These are phyloP conservation scores for Serrognathus titanus DNA, from an alignment of 2,888 invertebrate species.

Conservation along the genomic window DNA sequence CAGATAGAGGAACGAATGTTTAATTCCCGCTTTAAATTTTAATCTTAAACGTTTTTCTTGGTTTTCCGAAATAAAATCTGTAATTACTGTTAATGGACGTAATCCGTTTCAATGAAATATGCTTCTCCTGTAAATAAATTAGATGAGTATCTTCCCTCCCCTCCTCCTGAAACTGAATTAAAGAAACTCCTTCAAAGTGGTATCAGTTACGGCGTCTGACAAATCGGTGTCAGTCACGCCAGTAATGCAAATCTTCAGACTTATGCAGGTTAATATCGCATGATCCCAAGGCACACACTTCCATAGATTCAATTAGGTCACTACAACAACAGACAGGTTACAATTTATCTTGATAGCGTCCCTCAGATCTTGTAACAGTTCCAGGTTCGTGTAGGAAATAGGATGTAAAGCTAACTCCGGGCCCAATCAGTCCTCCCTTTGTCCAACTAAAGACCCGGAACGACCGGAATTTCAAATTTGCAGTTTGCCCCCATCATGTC, in stretches of 20 bases:
- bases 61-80: too few relatives aligned
- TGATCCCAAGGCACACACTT: slow-evolving; percentile 21
- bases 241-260: not conserved
- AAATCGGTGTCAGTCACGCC: not conserved
- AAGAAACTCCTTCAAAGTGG: not conserved
- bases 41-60: too few relatives aligned
- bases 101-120: too few relatives aligned
- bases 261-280: not conserved
- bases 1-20: too few relatives aligned
- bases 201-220: not conserved
- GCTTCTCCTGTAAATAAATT: too few relatives aligned
- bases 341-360: slow-evolving; percentile 17
- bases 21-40: too few relatives aligned
- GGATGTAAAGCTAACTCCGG: slow-evolving; percentile 23
- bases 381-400: slow-evolving; percentile 13
- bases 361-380: slow-evolving; percentile 2
- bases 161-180: not conserved
- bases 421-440: slow-evolving; percentile 25
- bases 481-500: slow-evolving; percentile 8
- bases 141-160: too few relatives aligned
- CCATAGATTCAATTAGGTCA: slow-evolving; percentile 24
- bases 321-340: slow-evolving; percentile 22
- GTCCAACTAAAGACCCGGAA: slow-evolving; percentile 19
- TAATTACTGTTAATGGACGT: too few relatives aligned
- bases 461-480: slow-evolving; percentile 23